Percentiles rank a stretch among this genome's conserved stretches.
Evolutionary conservation across 2,888 invertebrate species (phyloP).

Genomic region (Linyphia triangularis): DNA sequence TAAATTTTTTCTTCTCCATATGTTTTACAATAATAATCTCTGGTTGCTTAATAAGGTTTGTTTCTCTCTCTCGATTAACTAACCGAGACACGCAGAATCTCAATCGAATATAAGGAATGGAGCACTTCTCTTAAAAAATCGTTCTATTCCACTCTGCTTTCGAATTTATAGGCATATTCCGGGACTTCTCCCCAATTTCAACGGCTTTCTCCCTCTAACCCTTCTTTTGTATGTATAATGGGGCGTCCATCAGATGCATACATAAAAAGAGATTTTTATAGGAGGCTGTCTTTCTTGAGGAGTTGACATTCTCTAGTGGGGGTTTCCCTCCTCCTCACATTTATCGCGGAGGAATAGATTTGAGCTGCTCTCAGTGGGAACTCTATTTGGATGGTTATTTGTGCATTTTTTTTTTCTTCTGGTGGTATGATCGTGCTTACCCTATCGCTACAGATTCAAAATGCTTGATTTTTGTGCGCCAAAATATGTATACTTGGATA

Average conservation of each 20-base stretch:
- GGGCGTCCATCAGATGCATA: constrained; percentile 21
- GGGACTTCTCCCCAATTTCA: background rate
- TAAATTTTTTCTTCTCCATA: no score
- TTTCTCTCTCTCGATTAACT: no score
- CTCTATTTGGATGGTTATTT: no score
- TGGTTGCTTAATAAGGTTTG: no score
- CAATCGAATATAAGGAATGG: no score
- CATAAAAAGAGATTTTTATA: constrained; percentile 57
- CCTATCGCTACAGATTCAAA: no score
- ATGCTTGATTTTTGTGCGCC: no score
- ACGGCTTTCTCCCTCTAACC: background rate
- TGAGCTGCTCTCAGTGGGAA: background rate
- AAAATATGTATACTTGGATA: no score
- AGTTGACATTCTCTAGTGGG: background rate
- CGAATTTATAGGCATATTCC: constrained; percentile 1
- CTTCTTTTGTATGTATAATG: constrained; percentile 10
- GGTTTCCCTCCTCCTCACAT: background rate
- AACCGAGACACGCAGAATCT: no score
- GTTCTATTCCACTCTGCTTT: background rate
- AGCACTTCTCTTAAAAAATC: background rate
- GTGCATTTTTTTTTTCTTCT: no score
- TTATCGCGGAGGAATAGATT: constrained; percentile 54
- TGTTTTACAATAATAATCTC: no score
- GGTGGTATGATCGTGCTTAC: no score
- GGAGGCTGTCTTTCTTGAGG: constrained; percentile 2